Base-by-base conservation (phyloP, 2,797 vertebrate genomes). In the Potorous gilbertii region DNA sequence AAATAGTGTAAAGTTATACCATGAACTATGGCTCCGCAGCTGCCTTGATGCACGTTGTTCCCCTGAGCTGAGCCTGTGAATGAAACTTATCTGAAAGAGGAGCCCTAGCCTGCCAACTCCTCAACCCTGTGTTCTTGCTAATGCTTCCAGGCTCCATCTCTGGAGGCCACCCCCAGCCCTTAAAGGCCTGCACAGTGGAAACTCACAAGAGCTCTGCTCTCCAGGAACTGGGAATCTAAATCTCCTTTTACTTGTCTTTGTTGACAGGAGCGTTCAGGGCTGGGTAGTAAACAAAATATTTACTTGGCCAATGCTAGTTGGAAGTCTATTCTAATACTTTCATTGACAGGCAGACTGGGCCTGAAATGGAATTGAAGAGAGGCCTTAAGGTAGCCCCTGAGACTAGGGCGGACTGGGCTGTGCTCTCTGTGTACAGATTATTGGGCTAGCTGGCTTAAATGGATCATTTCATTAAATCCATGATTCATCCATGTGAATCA, bases 1-100 rank as follows among this genome's bases (percentile, higher is more conserved):
- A 97, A 98, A 98, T 95, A 98, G 98, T 98, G 97, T 98, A 98
- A 98, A 98, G 98, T 99, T 98, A 98, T 98, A 97, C 97, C 97
- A 97, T 95, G 98, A 98, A 98, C 97, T 87, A 90, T 98, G 96
- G 97, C 98, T 89, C 95, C 56, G 95, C 98, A 97, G 98, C 98
- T 98, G 98, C 97, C 97, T 98, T 95, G 97, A 98, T 97, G 97
- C 97, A 92, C 0, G 40, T 98, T 90, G 96, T 95, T 98, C 98
- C 98, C 98, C 90, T 97, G 98, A 98, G 98, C 98, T 98, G 93
- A 96, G 5, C 46, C 98, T 96, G 62, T 95, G 98, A 98, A 97
- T 96, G 98, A 98, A 98, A 98, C 96, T 95, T 97, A 98, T 24
- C 59, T 98, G 98, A 98, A 98, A 96, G 97, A 96, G 90, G 97